Base-by-base conservation (phyloP, 2,888 invertebrate genomes). In the Torymus tubicola region DNA sequence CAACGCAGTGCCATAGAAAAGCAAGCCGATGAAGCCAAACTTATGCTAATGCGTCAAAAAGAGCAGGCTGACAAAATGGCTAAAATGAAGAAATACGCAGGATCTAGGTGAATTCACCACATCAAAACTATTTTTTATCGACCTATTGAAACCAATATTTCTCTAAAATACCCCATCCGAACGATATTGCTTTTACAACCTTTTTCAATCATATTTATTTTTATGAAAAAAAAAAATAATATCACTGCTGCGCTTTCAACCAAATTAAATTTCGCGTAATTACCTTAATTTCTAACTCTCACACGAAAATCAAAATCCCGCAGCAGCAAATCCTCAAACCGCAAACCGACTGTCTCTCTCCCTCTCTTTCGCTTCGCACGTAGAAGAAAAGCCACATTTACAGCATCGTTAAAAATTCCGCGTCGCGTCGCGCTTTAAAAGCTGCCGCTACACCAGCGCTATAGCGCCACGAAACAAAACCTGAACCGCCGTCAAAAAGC, bases 1-100 rank as follows among this genome's bases (percentile, higher is more conserved):
- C 94, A 96, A 87, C 93, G 96, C 74, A 96, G 95, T 91, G 92
- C 93, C 68, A 94, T 93, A 85, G 98, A 98, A 89, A 97, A 97
- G 89, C 92, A 96, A 83, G 94, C 94, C 87, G 98, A 98, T 91
- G 96, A 97, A 87, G 94, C 95, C 84, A 96, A 96, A 88, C 92
- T 97, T 76, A 91, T 96, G 21, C 93, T 94, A 55, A 94, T 96
- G 42, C 93, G 96, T 83, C 93, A 95, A 87, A 93, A 94, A 67
- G 97, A 98, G 90, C 93, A 90, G 76, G 91, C 91, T 69, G 91
- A 92, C 76, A 92, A 91, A 85, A 91, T 91, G 84, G 90, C 92
- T 73, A 93, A 92, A 87, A 87, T 92, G 78, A 92, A 91, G 86
- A 92, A 91, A 86, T 93, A 92, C 86, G 90, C 90, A 31, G 92